Conservation (phyloP, 2,888 invertebrate species). For the Azorinus chamasolen region DNA sequence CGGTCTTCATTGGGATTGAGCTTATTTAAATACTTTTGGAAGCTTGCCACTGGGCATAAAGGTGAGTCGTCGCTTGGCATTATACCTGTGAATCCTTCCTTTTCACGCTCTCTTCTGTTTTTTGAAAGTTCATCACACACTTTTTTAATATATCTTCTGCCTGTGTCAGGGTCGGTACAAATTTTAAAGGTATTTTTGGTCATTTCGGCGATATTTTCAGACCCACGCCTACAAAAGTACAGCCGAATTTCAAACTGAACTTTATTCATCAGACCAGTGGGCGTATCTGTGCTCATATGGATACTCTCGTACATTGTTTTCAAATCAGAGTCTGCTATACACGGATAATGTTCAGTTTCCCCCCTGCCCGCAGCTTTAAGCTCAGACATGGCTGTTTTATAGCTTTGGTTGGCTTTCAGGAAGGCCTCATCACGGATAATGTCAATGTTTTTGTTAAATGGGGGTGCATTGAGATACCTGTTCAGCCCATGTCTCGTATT, state of each 20-base stretch:
- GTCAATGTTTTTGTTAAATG: conserved; percentile 21
- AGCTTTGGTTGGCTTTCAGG: conserved; percentile 17
- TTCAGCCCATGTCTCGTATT: conserved; percentile 17
- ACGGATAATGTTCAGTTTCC: conserved; percentile 6
- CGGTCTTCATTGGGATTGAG: conserved; percentile 13
- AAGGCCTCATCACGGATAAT: conserved; percentile 7
- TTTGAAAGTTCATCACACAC: conserved; percentile 10
- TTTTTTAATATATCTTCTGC: conserved; percentile 6
- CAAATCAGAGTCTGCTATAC: conserved; percentile 5
- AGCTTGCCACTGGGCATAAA: conserved; percentile 16
- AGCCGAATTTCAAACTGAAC: neutral
- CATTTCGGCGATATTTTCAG: conserved; percentile 29
- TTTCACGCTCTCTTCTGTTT: neutral
- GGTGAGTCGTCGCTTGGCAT: too few species aligned
- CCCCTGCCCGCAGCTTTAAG: conserved; percentile 15
- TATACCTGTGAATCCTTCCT: neutral
- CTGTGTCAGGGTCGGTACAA: neutral
- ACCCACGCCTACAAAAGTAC: conserved; percentile 8
- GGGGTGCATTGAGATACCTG: conserved; percentile 20
- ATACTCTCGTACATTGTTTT: conserved; percentile 11
- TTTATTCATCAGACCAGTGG: conserved; percentile 13
- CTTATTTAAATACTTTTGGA: conserved; percentile 6
- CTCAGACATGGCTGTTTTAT: conserved; percentile 10
- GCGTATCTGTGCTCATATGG: neutral
- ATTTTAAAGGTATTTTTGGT: conserved; percentile 24